Evolutionary conservation across 2,113 vertebrate genomes (phyloP), one percentile per base, ranked within the genome.

Genomic region (Parotia lawesii): DNA sequence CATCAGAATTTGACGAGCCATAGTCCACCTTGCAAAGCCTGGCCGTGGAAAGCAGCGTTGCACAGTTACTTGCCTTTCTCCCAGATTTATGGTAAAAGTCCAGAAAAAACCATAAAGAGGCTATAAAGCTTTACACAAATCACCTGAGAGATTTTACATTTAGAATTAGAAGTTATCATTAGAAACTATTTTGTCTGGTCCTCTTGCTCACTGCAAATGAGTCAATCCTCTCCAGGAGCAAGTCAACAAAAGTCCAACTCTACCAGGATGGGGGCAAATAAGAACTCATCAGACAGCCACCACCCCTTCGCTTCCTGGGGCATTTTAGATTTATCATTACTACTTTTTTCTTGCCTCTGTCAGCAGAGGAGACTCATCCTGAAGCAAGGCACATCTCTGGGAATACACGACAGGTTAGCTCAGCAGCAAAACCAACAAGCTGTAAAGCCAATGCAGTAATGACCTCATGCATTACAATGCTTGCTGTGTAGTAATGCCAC

Each of bases 361-460:
- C 28, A 28, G 22, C 56, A 38, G 45, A 81, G 33, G 13, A 48
- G 21, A 10, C 27, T 78, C 57, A 81, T 60, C 70, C 42, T 48
- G 53, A 87, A 44, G 40, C 83, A 47, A 67, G 22, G 84, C 76
- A 74, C 65, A 42, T n/a, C 22, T 5, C 44, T 35, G 38, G 69
- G 60, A 80, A 2, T n/a, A 24, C 72, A 57, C 11, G 5, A 29
- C 11, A 24, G 37, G 72, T 86, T 18, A 86, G 56, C 76, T 76
- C 64, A n/a, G 88, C 83, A 90, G 79, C 86, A 92, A 89, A 93
- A 56, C 70, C 70, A 94, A 87, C 84, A 85, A 64, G 80, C 77
- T 92, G 86, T 42, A 91, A 91, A 95, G 83, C 4, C 4, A 78
- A 33, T 0, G 45, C 15, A 2, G 76, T 85, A 82, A 89, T 40